These are phyloP conservation scores for Chrysocyon brachyurus DNA, from an alignment of 2,797 vertebrate genomes.

Conservation along the genomic window DNA sequence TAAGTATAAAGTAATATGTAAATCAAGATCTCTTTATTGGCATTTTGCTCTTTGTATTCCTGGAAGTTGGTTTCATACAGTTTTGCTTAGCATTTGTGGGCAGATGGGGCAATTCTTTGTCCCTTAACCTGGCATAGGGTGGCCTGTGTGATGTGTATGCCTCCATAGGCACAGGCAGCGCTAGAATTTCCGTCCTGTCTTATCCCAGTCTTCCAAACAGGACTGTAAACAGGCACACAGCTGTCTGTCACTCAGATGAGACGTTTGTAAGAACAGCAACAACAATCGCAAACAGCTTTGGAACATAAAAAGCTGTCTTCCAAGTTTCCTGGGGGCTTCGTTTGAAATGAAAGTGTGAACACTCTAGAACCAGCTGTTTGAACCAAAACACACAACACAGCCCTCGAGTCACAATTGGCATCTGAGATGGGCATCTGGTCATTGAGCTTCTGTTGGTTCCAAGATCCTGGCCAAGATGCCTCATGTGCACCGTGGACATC, in stretches of 20 bases:
- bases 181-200: not conserved
- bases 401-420: not conserved
- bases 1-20: not conserved
- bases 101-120: not conserved
- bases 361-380: not conserved
- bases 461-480: not conserved
- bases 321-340: not conserved
- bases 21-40: not conserved
- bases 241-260: not conserved
- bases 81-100: not conserved
- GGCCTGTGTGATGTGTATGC: not conserved
- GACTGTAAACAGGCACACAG: not conserved
- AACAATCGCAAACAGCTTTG: not conserved
- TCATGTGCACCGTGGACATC: not conserved
- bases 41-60: not conserved
- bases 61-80: not conserved
- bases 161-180: not conserved
- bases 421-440: not conserved
- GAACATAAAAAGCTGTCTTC: not conserved
- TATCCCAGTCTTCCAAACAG: not conserved
- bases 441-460: not conserved
- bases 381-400: not conserved
- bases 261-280: not conserved
- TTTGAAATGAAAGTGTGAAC: not conserved
- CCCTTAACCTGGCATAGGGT: not conserved